These are phyloP conservation scores for Agelas oroides DNA, from an alignment of 37 sponge, comb jelly and placozoan species.

Conservation along the genomic window DNA sequence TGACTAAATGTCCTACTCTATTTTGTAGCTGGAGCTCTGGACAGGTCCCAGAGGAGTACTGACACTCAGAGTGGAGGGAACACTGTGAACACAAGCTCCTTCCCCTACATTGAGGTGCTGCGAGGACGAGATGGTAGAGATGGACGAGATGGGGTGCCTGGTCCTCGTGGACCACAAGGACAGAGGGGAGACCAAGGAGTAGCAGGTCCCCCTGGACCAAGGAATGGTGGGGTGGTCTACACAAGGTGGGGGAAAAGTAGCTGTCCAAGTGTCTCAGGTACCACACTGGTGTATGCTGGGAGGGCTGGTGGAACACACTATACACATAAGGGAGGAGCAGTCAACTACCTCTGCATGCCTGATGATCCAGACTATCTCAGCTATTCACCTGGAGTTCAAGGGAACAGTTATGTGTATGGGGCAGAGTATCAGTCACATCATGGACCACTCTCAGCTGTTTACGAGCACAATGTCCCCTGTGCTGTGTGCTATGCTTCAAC, in stretches of 20 bases:
- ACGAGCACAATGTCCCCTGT: constrained; percentile 55
- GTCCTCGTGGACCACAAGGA: not conserved
- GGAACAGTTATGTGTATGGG: constrained; percentile 15
- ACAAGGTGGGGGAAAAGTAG: constrained; percentile 28
- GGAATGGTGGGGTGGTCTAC: constrained; percentile 25
- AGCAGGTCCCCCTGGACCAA: constrained; percentile 27
- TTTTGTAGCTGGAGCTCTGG: too few relatives aligned
- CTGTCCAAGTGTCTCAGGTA: constrained; percentile 21
- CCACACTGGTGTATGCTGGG: constrained; percentile 21
- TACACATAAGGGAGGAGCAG: constrained; percentile 20
- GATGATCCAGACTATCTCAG: constrained; percentile 28
- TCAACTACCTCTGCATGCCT: constrained; percentile 36
- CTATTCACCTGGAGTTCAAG: constrained; percentile 37
- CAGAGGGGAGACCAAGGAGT: not conserved
- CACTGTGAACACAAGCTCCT: not conserved
- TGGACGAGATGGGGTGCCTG: not conserved
- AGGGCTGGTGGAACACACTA: not conserved
- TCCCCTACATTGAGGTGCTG: not conserved
- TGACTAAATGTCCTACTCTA: too few relatives aligned
- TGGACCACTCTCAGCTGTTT: constrained; percentile 4
- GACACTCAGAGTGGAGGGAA: not conserved
- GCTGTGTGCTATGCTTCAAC: constrained; percentile 54
- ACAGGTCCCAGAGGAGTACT: not conserved
- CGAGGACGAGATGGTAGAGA: not conserved
- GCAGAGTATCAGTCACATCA: constrained; percentile 48